phyloP scores from a whole-genome alignment of 2,888 invertebrate genomes.

The Drosophila formosana region DNA sequence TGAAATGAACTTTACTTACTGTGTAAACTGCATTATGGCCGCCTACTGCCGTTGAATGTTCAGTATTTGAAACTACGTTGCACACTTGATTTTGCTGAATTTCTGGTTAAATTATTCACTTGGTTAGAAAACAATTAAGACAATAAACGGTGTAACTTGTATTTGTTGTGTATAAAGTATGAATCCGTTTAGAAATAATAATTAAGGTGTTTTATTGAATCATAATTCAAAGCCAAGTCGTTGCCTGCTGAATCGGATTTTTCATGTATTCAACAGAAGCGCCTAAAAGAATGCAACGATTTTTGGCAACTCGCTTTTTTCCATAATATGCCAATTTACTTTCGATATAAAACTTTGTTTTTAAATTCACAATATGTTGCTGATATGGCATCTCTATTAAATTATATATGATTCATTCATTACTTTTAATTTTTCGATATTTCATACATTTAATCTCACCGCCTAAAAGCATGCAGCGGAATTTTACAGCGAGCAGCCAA shows the following conservation, averaged over 20 bases:
- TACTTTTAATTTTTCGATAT: no score
- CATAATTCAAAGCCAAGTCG: slow-evolving; percentile 2
- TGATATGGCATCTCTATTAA: no score
- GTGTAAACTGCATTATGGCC: not conserved
- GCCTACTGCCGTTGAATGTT: not conserved
- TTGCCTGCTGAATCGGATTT: not conserved
- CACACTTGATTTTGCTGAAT: not conserved
- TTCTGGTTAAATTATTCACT: not conserved
- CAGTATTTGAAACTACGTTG: not conserved
- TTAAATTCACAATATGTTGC: no score
- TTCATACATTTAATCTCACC: not conserved
- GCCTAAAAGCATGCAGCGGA: slow-evolving; percentile 37
- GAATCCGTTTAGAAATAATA: not conserved
- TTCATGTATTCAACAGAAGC: not conserved
- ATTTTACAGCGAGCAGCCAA: not conserved
- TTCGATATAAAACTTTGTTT: no score
- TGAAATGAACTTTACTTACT: not conserved
- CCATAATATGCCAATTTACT: no score
- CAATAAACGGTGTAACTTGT: no score
- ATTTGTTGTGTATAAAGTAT: not conserved
- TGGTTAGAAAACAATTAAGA: no score
- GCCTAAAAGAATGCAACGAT: slow-evolving; percentile 38
- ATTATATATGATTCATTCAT: no score
- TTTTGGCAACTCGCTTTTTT: no score
- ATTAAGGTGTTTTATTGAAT: not conserved